phyloP scores from a whole-genome alignment of 2,888 invertebrate species.

The Actias luna region DNA sequence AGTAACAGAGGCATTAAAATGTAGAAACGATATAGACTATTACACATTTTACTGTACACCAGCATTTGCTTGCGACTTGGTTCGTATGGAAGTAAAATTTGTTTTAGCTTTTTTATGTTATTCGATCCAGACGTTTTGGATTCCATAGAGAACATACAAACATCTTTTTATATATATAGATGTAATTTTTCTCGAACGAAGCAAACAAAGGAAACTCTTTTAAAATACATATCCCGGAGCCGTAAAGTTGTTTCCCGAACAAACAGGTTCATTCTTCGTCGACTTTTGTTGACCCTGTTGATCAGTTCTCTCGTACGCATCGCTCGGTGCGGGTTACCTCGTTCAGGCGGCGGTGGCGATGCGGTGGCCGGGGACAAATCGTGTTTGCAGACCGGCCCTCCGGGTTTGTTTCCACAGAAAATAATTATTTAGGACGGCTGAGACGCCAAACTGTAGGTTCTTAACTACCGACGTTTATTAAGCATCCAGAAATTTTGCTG shows the following conservation, averaged over 20 bases:
- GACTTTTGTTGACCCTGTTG: conserved; percentile 24
- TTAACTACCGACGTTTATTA: not conserved
- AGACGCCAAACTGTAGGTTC: not conserved
- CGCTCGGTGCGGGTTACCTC: conserved; percentile 11
- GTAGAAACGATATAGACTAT: no score
- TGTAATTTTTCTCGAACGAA: not conserved
- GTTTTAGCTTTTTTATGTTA: no score
- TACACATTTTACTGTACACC: no score
- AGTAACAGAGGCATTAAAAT: no score
- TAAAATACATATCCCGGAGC: conserved; percentile 3
- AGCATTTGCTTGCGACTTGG: no score
- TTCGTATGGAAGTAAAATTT: no score
- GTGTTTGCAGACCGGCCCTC: conserved; percentile 22
- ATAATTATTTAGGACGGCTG: conserved; percentile 19
- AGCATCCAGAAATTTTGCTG: not conserved
- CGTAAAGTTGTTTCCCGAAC: conserved; percentile 4
- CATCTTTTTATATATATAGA: not conserved
- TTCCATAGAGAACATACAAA: not conserved
- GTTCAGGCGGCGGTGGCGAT: not conserved
- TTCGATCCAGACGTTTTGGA: no score
- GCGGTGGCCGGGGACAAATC: conserved; percentile 21
- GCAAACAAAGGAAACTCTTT: not conserved
- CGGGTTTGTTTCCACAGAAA: conserved; percentile 16
- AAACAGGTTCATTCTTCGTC: conserved; percentile 8
- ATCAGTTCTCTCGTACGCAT: conserved; percentile 27